Evolutionary conservation across 2,797 vertebrate species (phyloP), one percentile per base, ranked within the genome.

Genomic region (Chelidonichthys spinosus): DNA sequence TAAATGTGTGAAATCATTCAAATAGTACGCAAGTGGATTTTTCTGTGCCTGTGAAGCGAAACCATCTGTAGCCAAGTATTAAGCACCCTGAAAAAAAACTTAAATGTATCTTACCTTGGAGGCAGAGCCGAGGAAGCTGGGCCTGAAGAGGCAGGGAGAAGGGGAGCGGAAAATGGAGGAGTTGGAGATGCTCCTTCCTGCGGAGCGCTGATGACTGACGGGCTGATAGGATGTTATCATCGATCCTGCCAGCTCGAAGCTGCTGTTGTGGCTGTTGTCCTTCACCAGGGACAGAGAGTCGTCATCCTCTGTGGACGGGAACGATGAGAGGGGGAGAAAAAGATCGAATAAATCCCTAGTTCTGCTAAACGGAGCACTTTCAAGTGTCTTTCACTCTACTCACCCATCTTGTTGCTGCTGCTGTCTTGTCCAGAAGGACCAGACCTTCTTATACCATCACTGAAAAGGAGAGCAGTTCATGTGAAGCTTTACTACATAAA

Each of bases 151-250:
- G n/a, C 95, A 96, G 42, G 97, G 98, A 4, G 98, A 99, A 13
- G 97, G 96, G 1, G 98, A 99, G 73, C 97, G 95, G 85, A 99
- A 96, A 1, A 93, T 89, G 52, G 65, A 91, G 10, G 73, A 89
- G 79, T 33, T 88, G 77, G 85, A 87, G 43, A 93, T 83, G 6
- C 92, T 95, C 4, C 95, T 93, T 0, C 95, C 95, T 15, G 90
- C 35, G 2, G 95, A 92, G 33, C 95, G 96, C 77, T 91, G 91
- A 47, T 85, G 47, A 85, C 85, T 96, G 63, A 95, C 93, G 0
- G 97, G 98, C 85, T 99, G 98, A 81, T 99, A 99, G 0, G 97
- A 99, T 0, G 98, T 97, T 69, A 99, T 96, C 93, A 97, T 98
- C 64, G 97, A 99, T 33, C 95, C 95, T 5, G 95, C 95, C 7